These are phyloP conservation scores for Hozukius guyotensis DNA, from an alignment of 2,797 vertebrate genomes.

Conservation along the genomic window DNA sequence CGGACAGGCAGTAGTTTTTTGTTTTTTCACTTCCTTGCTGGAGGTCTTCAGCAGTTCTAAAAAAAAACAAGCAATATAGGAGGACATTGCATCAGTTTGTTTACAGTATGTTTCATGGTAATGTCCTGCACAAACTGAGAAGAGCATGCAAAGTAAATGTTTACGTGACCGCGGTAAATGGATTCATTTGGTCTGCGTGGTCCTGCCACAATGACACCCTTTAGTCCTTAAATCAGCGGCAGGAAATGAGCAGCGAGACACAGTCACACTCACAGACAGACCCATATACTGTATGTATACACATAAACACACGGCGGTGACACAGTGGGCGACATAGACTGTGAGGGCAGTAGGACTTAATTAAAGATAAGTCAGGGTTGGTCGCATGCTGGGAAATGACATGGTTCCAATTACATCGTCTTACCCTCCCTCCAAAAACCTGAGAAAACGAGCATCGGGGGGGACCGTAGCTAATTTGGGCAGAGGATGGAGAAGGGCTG, in stretches of 20 bases:
- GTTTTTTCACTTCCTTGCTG: background rate
- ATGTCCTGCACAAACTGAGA: slow-evolving; percentile 33
- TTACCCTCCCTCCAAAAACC: slow-evolving; percentile 54
- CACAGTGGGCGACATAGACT: slow-evolving; percentile 55
- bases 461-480: slow-evolving; percentile 54
- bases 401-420: slow-evolving; percentile 79
- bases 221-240: slow-evolving; percentile 49
- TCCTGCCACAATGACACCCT: slow-evolving; percentile 60
- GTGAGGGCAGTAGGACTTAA: slow-evolving; percentile 70
- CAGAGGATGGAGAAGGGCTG: slow-evolving; percentile 40
- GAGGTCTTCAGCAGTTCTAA: slow-evolving; percentile 15
- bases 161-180: slow-evolving; percentile 51
- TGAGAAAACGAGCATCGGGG: slow-evolving; percentile 42
- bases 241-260: slow-evolving; percentile 52
- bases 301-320: slow-evolving; percentile 35
- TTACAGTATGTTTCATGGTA: slow-evolving; percentile 21
- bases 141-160: slow-evolving; percentile 53
- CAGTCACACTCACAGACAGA: slow-evolving; percentile 18
- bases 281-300: background rate
- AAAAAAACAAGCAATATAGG: slow-evolving; percentile 22
- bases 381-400: slow-evolving; percentile 76
- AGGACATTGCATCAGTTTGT: slow-evolving; percentile 40
- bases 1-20: background rate
- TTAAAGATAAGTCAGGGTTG: slow-evolving; percentile 76
- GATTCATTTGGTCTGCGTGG: slow-evolving; percentile 52